A percentile compares a stretch with the other conserved stretches of the same genome.
Conservation (phyloP, 2,797 vertebrate species). For the Echiichthys vipera region DNA sequence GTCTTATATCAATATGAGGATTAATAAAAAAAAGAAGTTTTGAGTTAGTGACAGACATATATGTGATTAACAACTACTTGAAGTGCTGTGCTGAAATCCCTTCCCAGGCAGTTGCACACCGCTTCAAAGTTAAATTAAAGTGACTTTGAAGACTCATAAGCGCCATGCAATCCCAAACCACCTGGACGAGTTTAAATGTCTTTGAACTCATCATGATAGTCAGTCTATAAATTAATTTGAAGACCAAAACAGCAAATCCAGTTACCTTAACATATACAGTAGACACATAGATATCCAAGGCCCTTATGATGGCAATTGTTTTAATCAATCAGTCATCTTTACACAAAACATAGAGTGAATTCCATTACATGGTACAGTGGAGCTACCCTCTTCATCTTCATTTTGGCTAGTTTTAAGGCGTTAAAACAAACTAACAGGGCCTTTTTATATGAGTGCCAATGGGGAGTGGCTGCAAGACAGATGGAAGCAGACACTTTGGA, state of each 20-base stretch:
- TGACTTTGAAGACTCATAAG: slow-evolving; percentile 53
- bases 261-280: not conserved
- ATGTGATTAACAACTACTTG: slow-evolving; percentile 21
- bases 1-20: no score
- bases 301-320: not conserved
- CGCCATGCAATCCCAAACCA: slow-evolving; percentile 35
- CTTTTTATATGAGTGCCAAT: slow-evolving; percentile 57
- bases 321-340: not conserved
- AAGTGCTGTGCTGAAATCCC: slow-evolving; percentile 36
- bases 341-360: slow-evolving; percentile 4
- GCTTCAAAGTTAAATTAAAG: slow-evolving; percentile 65
- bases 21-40: no score
- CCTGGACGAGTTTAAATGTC: slow-evolving; percentile 42
- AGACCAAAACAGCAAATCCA: not conserved
- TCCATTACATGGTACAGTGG: not conserved
- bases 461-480: slow-evolving; percentile 52
- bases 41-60: not conserved
- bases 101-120: slow-evolving; percentile 37
- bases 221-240: slow-evolving; percentile 3
- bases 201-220: slow-evolving; percentile 15
- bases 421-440: slow-evolving; percentile 43
- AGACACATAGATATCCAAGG: not conserved
- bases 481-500: slow-evolving; percentile 73
- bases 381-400: slow-evolving; percentile 17
- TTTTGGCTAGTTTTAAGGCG: slow-evolving; percentile 37